Evolutionary conservation across 2,888 invertebrate genomes (phyloP).

Genomic region (Drosophila emarginata): DNA sequence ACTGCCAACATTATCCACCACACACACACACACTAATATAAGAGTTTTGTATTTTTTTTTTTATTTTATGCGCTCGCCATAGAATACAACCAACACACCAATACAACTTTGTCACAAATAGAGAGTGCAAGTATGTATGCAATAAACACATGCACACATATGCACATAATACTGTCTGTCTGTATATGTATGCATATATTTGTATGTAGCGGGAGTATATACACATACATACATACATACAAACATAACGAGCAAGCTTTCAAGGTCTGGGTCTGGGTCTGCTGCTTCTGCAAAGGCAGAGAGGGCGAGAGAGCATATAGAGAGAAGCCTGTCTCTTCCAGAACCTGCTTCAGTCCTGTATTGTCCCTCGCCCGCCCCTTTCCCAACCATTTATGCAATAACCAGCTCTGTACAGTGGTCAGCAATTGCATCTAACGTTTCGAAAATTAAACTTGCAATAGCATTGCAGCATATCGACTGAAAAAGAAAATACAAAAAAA

Average conservation of each 20-base stretch:
- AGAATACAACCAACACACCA: slow-evolving; percentile 48
- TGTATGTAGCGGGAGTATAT: slow-evolving; percentile 38
- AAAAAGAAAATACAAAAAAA: too few relatives aligned
- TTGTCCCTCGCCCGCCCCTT: background rate
- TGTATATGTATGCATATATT: slow-evolving; percentile 13
- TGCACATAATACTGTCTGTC: slow-evolving; percentile 6
- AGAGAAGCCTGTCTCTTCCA: slow-evolving; percentile 21
- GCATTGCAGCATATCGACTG: too few relatives aligned
- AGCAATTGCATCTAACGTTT: background rate
- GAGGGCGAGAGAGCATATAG: slow-evolving; percentile 15
- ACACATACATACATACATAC: slow-evolving; percentile 20
- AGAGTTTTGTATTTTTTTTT: slow-evolving; percentile 5
- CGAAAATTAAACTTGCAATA: background rate
- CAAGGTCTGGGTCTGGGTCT: slow-evolving; percentile 75
- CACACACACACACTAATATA: background rate
- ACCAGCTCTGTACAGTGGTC: background rate
- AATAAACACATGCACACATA: slow-evolving; percentile 17
- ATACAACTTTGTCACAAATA: slow-evolving; percentile 44
- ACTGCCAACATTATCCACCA: background rate
- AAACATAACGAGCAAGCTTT: slow-evolving; percentile 59
- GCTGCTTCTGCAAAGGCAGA: slow-evolving; percentile 53
- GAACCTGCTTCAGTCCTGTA: slow-evolving; percentile 30
- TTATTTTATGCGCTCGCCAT: slow-evolving; percentile 23
- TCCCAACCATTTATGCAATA: background rate
- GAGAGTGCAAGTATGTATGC: slow-evolving; percentile 66